Percentiles rank a stretch among this genome's conserved stretches.
These are phyloP conservation scores for Apteryx mantelli DNA, from an alignment of 2,113 vertebrate genomes.

Conservation along the genomic window DNA sequence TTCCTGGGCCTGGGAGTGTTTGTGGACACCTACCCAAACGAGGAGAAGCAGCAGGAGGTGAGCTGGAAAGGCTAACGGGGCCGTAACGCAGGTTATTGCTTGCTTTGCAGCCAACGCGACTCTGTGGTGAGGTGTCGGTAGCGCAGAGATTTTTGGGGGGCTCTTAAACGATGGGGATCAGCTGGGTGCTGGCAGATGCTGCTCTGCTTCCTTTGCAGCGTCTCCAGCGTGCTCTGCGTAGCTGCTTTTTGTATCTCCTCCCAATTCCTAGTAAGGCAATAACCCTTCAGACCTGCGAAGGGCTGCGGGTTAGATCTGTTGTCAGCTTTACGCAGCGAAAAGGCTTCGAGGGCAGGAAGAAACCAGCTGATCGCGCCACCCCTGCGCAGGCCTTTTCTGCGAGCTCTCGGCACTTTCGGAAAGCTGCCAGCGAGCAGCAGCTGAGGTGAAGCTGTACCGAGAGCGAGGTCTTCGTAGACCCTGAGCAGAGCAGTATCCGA, in stretches of 20 bases:
- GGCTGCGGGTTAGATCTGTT: neutral
- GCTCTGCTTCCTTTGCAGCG: fast-evolving
- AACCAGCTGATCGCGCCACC: fast-evolving
- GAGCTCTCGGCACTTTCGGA: neutral
- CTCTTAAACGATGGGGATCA: neutral
- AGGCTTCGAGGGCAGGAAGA: neutral
- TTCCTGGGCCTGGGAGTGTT: conserved; percentile 96
- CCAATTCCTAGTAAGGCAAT: fast-evolving
- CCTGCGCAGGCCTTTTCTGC: fast-evolving
- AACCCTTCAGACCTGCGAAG: fast-evolving
- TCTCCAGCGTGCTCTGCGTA: fast-evolving
- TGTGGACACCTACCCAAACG: conserved; percentile 97
- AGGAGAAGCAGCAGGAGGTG: conserved; percentile 98
- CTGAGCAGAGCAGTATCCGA: fast-evolving
- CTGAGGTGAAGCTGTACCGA: neutral
- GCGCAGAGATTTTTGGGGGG: neutral
- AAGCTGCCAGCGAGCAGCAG: fast-evolving
- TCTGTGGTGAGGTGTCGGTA: fast-evolving
- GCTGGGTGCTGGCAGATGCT: neutral
- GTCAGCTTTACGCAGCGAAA: too few relatives aligned
- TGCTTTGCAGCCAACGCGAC: fast-evolving
- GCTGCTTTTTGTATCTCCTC: neutral
- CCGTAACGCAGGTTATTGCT: fast-evolving
- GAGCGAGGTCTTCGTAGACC: fast-evolving
- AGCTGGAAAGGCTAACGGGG: neutral